These are phyloP conservation scores for Buphagus erythrorhynchus DNA, from an alignment of 2,797 vertebrate genomes.

Conservation along the genomic window DNA sequence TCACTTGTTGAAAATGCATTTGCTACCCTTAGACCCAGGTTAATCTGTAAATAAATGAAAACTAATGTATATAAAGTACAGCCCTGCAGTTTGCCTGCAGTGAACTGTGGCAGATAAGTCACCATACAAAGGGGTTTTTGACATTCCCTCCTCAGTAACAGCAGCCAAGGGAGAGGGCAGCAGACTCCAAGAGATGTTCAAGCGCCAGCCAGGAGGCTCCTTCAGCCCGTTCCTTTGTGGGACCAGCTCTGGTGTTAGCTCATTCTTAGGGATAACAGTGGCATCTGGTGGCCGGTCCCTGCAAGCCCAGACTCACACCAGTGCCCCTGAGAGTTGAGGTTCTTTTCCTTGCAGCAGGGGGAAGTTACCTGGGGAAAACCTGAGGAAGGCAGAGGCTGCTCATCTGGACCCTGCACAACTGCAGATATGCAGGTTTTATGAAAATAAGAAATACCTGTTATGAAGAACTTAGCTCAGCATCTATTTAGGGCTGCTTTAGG, in stretches of 20 bases:
- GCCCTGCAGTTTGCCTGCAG: not conserved
- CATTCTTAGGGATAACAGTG: constrained; percentile 9
- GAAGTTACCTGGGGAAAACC: not conserved
- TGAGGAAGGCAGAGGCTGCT: not conserved
- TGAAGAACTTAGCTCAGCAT: not conserved
- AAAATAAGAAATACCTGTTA: not conserved
- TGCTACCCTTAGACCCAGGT: not conserved
- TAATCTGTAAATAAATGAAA: not conserved
- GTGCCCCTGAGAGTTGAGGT: rapidly evolving
- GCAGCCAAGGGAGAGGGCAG: not conserved
- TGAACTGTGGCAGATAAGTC: not conserved
- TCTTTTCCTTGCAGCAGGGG: too few relatives aligned
- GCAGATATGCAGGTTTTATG: not conserved
- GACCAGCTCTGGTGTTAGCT: rapidly evolving
- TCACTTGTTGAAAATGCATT: not conserved
- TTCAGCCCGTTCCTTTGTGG: not conserved
- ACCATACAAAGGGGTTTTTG: not conserved
- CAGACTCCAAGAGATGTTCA: not conserved
- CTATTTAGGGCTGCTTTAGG: not conserved
- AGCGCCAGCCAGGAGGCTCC: not conserved
- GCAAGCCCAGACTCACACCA: not conserved
- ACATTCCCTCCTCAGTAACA: too few relatives aligned
- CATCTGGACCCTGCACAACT: too few relatives aligned
- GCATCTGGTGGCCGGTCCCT: constrained; percentile 29
- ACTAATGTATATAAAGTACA: not conserved